Evolutionary conservation across 2,888 invertebrate species (phyloP), one percentile per base, ranked within the genome.

Genomic region (Gasteruption jaculator): DNA sequence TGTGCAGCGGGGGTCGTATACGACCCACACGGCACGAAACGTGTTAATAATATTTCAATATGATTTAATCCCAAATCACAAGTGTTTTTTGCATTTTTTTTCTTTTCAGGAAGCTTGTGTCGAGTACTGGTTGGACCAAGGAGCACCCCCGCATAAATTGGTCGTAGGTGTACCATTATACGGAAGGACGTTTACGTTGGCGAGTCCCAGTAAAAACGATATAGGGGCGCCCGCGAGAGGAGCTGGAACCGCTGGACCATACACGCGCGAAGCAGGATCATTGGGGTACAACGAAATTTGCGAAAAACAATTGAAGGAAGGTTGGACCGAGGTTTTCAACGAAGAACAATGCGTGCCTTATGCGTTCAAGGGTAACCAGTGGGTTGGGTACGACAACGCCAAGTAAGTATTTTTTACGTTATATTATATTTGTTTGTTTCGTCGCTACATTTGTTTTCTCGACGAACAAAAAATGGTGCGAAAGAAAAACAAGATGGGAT

Each of bases 141-240:
- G 82, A 15, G 79, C 78, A 2, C 73, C 76, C 2, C 70, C 77
- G 2, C 71, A 77, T 3, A 89, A 89, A 63, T 52, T 90, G 0
- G 71, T 82, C 1, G 47, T 89, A 2, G 89, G 89, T 0, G 68
- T 87, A 22, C 83, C 83, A 1, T 74, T 82, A 2, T 88, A 86
- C 54, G 88, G 86, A 0, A 76, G 80, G 40, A 76, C 82, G 0
- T 89, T 82, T 53, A 80, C 75, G 0, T 64, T 89, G 14, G 59
- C 67, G 0, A 61, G 77, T 48, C 52, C 71, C 4, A 58, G 48
- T 0, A 55, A 69, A 1, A 73, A 76, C 18, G 67, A 65, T 2
- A 70, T 83, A 0, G 78, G 82, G 18, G 78, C 82, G 1, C 72
- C 78, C 0, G 72, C 77, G 5, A 68, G 59, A 18, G 82, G 82